Evolutionary conservation across 2,113 vertebrate genomes (phyloP), one percentile per base, ranked within the genome.

Genomic region (Varanus salvator): DNA sequence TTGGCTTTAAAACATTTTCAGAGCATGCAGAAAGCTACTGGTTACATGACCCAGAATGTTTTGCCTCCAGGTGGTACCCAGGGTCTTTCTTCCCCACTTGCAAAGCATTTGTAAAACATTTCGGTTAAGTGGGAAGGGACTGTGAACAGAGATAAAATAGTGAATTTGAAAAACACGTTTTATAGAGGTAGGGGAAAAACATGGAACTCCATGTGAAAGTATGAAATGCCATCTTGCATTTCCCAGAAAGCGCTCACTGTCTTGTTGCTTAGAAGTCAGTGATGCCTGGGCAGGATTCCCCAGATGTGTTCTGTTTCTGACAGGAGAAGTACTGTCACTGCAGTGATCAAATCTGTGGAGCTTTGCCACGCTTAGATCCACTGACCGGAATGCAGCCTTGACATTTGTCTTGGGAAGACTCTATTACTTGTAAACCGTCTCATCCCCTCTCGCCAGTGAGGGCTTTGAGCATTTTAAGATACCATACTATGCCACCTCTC

Each of bases 191-290:
- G 54, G 14, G 8, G 14, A 23, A 19, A 44, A 27, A 48, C 48
- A 9, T 86, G 8, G 17, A 86, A 21, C 74, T 48, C 29, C 29
- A 57, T 11, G 38, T 44, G 38, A 44, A 44, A 44, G 38, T 68
- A 9, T 86, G 8, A 19, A 86, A 21, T 86, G 69, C 29, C 29
- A 74, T 11, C 17, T 72, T 74, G 27, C 15, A 31, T 85, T 23
- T 54, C 48, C 84, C 17, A 31, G 69, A 52, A 85, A 74, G 15
- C 14, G 52, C 50, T 25, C 19, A 34, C 12, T 44, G 50, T 57
- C 68, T 52, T 75, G 85, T 86, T 86, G 23, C 72, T 52, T 44
- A 86, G 71, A 76, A 86, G 84, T 31, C 68, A 86, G 68, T 54
- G n/a, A n/a, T 76, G 23, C 54, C 34, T 75, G 25, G 29, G 21